Base-by-base conservation (phyloP, 2,797 vertebrate genomes). In the Perodicticus potto region DNA sequence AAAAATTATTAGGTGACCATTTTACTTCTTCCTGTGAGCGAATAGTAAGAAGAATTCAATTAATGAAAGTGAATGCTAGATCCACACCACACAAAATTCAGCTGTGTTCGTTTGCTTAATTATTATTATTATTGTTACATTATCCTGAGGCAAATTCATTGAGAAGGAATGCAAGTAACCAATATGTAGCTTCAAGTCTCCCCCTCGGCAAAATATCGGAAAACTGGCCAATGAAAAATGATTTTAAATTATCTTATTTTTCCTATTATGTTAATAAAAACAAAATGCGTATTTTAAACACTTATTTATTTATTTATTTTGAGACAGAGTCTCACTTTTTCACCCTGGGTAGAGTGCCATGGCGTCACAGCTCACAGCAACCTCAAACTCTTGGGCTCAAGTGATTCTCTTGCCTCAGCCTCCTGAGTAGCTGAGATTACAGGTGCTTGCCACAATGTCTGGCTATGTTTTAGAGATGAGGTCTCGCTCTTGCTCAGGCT, bases 1-100 rank as follows among this genome's bases (percentile, higher is more conserved):
- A 90, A 81, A 85, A 93, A 81, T 76, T 20, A 2, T 85, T 32
- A 57, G 37, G 84, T 34, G 29, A 85, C n/a, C 37, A 53, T 95
- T 91, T 55, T 76, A 45, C 37, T 83, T 86, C 96, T 93, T 77
- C 40, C 37, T 80, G 7, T 82, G 65, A 95, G 53, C 67, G 91
- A 84, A 93, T 86, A 86, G 49, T 69, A 76, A 94, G 49, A 89
- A 57, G 12, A 93, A 88, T 87, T 96, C 57, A 92, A 13, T 45
- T 81, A 93, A 80, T 77, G 45, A 91, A 89, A 53, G n/a, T 83
- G 86, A 96, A 77, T 73, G 23, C 55, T 72, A 93, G 67, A 93
- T 5, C 16, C 12, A 92, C 27, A 40, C 14, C 37, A 96, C 72
- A 65, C 81, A 88, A 93, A 94, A 92, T 65, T 91, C 61, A 93